Base-by-base conservation (phyloP, 2,113 vertebrate genomes). In the Phoxinus phoxinus region DNA sequence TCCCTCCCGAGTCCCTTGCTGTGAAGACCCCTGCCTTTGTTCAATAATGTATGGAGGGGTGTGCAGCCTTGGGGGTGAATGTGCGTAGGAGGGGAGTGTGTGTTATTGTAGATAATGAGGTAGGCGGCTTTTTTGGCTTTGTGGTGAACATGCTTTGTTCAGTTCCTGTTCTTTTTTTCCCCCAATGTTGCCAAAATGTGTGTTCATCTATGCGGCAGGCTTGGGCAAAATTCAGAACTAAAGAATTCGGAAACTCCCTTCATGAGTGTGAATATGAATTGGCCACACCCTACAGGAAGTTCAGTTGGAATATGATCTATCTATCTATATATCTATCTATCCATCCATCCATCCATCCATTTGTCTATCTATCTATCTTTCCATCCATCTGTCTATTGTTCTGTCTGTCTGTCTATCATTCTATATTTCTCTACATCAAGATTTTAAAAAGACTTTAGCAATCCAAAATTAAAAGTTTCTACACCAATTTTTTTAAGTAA, bases 21-120 rank as follows among this genome's bases (percentile, higher is more conserved):
- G 41, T 81, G 71, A 85, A 82, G 78, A 59, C 61, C 78, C 71
- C 51, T 71, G 78, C 25, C 51, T 92, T 87, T 93, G 91, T 92
- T 93, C 90, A 90, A 90, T 93, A 88, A 93, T 90, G 86, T 90
- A 92, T 93, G 74, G 25, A 67, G 88, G 88, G 88, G 85, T 76
- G 85, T 85, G 87, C 41, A 30, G 56, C 86, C 59, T n/a, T 86
- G 46, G 37, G 87, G 91, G 89, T 85, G 13, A 51, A 10, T 56
- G 74, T 72, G 75, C 15, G 75, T 59, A 48, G 61, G 41, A 67
- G 25, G 27, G 81, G 86, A 63, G 53, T 75, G 23, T 74, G 75
- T 63, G 61, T 53, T 78, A 30, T 41, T 84, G 32, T 69, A 67
- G 32, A 85, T 85, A 71, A 79, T 65, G 63, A 72, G 30, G 67